These are phyloP conservation scores for Harmothoe impar DNA, from an alignment of 2,888 invertebrate genomes.

Conservation along the genomic window DNA sequence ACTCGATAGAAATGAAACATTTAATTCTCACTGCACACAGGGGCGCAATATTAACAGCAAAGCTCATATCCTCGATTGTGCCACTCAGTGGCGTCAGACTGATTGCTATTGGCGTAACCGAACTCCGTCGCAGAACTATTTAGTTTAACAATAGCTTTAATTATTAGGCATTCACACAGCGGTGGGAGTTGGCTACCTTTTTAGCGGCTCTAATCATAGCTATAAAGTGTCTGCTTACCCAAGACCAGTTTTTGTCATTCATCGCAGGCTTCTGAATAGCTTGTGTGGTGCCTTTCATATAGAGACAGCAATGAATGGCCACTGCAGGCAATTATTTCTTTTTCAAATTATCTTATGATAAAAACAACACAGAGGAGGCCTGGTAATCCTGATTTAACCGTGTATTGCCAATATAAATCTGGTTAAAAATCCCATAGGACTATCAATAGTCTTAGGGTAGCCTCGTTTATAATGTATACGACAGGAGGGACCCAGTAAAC, in stretches of 20 bases:
- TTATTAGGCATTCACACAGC: slow-evolving; percentile 33
- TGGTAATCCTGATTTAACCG: too few species aligned
- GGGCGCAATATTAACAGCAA: too few species aligned
- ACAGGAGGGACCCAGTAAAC: too few species aligned
- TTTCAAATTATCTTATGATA: background rate
- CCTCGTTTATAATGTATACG: too few species aligned
- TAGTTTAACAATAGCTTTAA: slow-evolving; percentile 40
- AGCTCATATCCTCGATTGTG: too few species aligned
- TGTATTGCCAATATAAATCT: too few species aligned
- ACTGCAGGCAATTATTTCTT: background rate
- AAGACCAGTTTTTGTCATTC: background rate
- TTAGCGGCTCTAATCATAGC: slow-evolving; percentile 18
- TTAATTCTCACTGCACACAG: too few species aligned
- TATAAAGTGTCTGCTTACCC: slow-evolving; percentile 41
- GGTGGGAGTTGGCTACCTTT: slow-evolving; percentile 20
- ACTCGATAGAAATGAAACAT: too few species aligned
- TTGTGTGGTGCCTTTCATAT: background rate
- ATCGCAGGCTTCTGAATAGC: background rate
- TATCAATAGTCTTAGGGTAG: too few species aligned
- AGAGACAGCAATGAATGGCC: background rate
- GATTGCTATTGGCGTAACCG: slow-evolving; percentile 22
- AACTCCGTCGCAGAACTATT: slow-evolving; percentile 1
- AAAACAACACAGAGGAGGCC: too few species aligned
- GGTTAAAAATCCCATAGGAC: too few species aligned
- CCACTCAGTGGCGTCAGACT: background rate